Base-by-base conservation (phyloP, 2,797 vertebrate species). In the Clarias platycephalus region DNA sequence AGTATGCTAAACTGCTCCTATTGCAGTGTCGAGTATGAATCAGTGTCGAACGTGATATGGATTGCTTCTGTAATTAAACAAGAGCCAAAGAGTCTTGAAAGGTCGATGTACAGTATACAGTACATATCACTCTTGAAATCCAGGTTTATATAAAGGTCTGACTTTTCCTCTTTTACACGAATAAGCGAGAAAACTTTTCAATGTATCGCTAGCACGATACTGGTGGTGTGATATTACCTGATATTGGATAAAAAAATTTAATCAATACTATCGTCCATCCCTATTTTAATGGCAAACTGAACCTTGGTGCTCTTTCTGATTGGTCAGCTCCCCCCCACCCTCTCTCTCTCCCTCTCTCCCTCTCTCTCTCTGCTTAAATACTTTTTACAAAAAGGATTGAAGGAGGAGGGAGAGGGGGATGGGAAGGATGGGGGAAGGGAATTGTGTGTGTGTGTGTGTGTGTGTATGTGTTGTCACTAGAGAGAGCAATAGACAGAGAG, bases 351-450 rank as follows among this genome's bases (percentile, higher is more conserved):
- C 87, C 90, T 91, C 81, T 85, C 87, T 40, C 37, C 6, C 91
- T 82, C 89, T 91, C 90, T 90, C 90, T 90, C 87, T 87, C 89
- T 92, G 92, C 93, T 93, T 94, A 94, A 95, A 94, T 94, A 94
- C 92, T 94, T 95, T 94, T 93, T 94, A 92, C 93, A 94, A 94
- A 94, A 94, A 90, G 82, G 87, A 88, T 81, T 82, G 88, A 86
- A 89, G 70, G 82, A 86, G 88, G 80, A 87, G 81, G 86, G 88
- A 87, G 87, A 90, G 92, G 92, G 93, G 94, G 92, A 93, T 90
- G 92, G 92, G 92, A 92, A 82, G 84, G 72, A 87, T 92, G 94
- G 94, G 94, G 94, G 94, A 95, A 91, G 94, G 94, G 92, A 92
- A 91, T 84, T 88, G 81, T 89, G 82, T 87, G 67, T 86, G 68